Evolutionary conservation across 2,113 vertebrate species (phyloP).

Genomic region (Paraplagusia blochii): DNA sequence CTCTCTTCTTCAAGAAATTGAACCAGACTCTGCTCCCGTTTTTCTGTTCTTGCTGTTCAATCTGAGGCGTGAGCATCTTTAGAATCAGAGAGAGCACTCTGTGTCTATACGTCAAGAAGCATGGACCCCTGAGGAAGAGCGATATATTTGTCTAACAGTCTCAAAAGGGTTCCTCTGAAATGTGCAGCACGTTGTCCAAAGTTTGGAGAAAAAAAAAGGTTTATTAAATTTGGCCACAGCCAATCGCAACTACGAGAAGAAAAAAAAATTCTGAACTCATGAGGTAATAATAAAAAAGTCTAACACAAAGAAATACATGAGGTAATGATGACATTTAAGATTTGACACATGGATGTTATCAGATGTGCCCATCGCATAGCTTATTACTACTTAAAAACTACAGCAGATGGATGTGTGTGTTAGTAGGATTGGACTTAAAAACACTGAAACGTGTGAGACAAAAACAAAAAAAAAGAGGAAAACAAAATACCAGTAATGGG

Average conservation of each 20-base stretch:
- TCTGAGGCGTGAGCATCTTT: slow-evolving; percentile 57
- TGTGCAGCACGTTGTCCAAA: slow-evolving; percentile 58
- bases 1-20: slow-evolving; percentile 25
- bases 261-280: slow-evolving; percentile 41
- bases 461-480: neutral
- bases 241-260: slow-evolving; percentile 53
- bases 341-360: slow-evolving; percentile 61
- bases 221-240: slow-evolving; percentile 61
- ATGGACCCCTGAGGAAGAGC: slow-evolving; percentile 73
- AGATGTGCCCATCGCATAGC: slow-evolving; percentile 60
- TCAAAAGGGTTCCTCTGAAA: slow-evolving; percentile 66
- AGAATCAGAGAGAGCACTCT: slow-evolving; percentile 55
- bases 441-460: slow-evolving; percentile 21
- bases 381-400: slow-evolving; percentile 67
- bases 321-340: slow-evolving; percentile 65
- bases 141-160: slow-evolving; percentile 71
- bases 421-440: slow-evolving; percentile 51
- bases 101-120: slow-evolving; percentile 46
- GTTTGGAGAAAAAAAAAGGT: slow-evolving; percentile 50
- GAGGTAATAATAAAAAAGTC: slow-evolving; percentile 62
- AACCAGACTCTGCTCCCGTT: slow-evolving; percentile 34
- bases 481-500: slow-evolving; percentile 60
- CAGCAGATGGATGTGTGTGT: slow-evolving; percentile 69
- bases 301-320: slow-evolving; percentile 61
- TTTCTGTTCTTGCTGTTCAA: neutral